Evolutionary conservation across 2,113 vertebrate species (phyloP).

Genomic region (Gnathonemus echidnorhynchus): DNA sequence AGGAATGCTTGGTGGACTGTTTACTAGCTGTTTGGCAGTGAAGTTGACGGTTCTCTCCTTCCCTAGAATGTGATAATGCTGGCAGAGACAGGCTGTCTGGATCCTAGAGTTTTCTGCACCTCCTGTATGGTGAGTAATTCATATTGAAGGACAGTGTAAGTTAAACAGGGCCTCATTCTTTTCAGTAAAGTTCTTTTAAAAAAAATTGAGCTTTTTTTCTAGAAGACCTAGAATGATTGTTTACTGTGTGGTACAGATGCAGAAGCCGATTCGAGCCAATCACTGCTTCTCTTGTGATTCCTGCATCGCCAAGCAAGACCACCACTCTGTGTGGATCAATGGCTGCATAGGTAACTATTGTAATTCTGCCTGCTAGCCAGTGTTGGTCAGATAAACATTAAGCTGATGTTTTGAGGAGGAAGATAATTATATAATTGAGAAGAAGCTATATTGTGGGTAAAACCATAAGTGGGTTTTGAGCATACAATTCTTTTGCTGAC

Average conservation of each 20-base stretch:
- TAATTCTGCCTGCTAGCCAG: background rate
- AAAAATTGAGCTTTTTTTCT: background rate
- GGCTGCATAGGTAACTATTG: slow-evolving; percentile 71
- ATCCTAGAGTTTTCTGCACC: slow-evolving; percentile 84
- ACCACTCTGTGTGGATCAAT: slow-evolving; percentile 87
- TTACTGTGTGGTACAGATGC: slow-evolving; percentile 57
- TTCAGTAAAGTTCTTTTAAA: background rate
- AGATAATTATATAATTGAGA: background rate
- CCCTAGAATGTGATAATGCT: slow-evolving; percentile 79
- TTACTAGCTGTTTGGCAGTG: background rate
- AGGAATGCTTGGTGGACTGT: background rate
- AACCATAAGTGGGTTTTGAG: background rate
- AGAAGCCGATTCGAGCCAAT: slow-evolving; percentile 77
- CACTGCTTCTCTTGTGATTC: slow-evolving; percentile 77
- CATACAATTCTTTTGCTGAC: background rate
- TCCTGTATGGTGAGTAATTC: slow-evolving; percentile 80
- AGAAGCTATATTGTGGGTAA: background rate
- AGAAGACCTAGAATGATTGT: background rate
- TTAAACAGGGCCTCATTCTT: background rate
- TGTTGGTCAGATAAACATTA: background rate
- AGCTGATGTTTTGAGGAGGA: background rate
- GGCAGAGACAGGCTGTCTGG: slow-evolving; percentile 82
- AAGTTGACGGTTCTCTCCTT: background rate
- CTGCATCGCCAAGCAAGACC: slow-evolving; percentile 85
- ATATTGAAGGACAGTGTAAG: background rate